Percentiles rank a stretch among this genome's conserved stretches.
These are phyloP conservation scores for Distichodus sexfasciatus DNA, from an alignment of 2,797 vertebrate genomes.

Conservation along the genomic window DNA sequence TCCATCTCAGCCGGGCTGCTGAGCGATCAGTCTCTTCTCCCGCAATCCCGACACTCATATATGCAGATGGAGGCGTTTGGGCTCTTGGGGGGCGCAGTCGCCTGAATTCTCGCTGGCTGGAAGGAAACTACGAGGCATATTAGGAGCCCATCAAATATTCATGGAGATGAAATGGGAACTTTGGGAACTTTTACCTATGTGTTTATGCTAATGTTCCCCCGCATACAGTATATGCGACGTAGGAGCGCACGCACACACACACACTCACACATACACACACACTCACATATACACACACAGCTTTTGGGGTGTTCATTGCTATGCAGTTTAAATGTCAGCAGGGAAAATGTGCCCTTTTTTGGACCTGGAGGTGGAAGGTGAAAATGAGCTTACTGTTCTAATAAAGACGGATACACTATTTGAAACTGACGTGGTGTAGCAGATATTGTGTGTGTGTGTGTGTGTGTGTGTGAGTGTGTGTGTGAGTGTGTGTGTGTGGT, in stretches of 20 bases:
- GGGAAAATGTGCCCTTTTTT: constrained; percentile 8
- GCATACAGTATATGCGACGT: neutral
- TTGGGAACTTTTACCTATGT: constrained; percentile 37
- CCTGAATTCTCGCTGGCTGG: constrained; percentile 4
- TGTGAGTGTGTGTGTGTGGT: too few relatives aligned
- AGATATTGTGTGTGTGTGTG: too few relatives aligned
- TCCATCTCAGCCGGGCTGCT: constrained; percentile 4
- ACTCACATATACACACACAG: neutral
- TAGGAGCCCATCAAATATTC: constrained; percentile 46
- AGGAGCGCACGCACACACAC: neutral
- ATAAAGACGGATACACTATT: neutral
- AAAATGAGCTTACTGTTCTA: neutral
- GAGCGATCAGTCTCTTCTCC: neutral
- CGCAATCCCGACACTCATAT: constrained; percentile 15
- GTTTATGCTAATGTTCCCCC: constrained; percentile 39
- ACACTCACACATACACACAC: too few relatives aligned
- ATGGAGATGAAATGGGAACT: constrained; percentile 36
- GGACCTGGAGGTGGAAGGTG: neutral
- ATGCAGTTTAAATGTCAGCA: neutral
- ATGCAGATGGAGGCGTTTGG: constrained; percentile 23
- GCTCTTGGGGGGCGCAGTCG: constrained; percentile 9
- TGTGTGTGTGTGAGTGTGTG: too few relatives aligned
- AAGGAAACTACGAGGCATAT: constrained; percentile 27
- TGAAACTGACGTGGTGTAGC: too few relatives aligned
- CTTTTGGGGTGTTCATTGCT: constrained; percentile 12